Evolutionary conservation across 2,113 vertebrate genomes (phyloP), one percentile per base, ranked within the genome.

Genomic region (Galemys pyrenaicus): DNA sequence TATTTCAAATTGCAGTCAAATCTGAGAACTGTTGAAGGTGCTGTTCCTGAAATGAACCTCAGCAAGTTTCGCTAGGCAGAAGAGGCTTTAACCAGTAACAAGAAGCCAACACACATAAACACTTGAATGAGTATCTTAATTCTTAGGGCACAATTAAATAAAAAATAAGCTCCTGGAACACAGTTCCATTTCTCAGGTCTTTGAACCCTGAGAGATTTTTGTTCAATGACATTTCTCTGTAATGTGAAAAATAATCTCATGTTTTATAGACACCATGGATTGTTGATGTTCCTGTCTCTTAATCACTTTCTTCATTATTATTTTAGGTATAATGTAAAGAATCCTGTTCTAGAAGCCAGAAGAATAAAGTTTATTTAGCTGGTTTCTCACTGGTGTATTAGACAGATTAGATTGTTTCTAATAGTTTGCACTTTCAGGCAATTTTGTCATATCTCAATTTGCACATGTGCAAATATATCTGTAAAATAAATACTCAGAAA

Each of bases 21-120:
- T 32, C 37, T 94, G 19, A 84, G 68, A 4, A 4, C 71, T 68
- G 2, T 90, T 88, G 17, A 89, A 90, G 80, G 85, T 24, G 8
- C 26, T 32, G 49, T 87, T 41, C 28, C 87, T 81, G 87, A 10
- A 41, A 73, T 62, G 79, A 65, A 93, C 46, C 70, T 96, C 65
- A 75, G 51, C 88, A 97, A 96, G 22, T 73, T 93, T 83, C 80
- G 71, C 46, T 82, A 67, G 39, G 94, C 84, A 94, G 87, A 95
- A 97, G 92, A 74, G 87, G 62, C 8, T 96, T n/a, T 89, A 82
- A 81, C 41, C 39, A 73, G 22, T 73, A 93, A 70, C 32, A 44
- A 88, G 58, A 88, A 75, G 26, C 28, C 26, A 68, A 77, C 11
- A 54, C 62, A 85, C 46, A 39, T 30, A 75, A 64, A 44, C 46